Evolutionary conservation across 2,113 vertebrate genomes (phyloP).

Genomic region (Kryptolebias marmoratus): DNA sequence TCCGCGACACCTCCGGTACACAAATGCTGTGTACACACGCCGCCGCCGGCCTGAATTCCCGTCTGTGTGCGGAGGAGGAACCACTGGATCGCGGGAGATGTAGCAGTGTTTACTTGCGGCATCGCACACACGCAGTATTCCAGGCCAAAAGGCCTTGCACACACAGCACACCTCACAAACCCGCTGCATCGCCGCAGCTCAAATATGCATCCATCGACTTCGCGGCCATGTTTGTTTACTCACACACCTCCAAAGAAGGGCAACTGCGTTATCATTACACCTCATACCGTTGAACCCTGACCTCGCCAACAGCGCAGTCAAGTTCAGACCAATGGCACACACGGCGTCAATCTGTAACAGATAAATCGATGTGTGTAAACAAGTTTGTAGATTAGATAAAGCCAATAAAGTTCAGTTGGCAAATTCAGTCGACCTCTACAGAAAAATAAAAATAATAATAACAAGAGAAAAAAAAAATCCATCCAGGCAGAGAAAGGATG

Average conservation of each 20-base stretch:
- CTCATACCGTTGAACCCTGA: slow-evolving; percentile 26
- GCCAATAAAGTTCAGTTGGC: not conserved
- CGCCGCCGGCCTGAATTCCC: slow-evolving; percentile 41
- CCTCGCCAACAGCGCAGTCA: slow-evolving; percentile 40
- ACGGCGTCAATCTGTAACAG: not conserved
- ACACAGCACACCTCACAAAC: not conserved
- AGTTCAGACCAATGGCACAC: slow-evolving; percentile 22
- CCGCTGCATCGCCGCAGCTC: not conserved
- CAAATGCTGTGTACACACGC: slow-evolving; percentile 17
- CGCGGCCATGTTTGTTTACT: slow-evolving; percentile 41
- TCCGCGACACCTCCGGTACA: slow-evolving; percentile 33
- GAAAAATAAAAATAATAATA: not conserved
- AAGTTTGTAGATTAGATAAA: slow-evolving; percentile 55
- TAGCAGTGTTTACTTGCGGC: slow-evolving; percentile 22
- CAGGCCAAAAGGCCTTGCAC: not conserved
- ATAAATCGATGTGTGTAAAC: slow-evolving; percentile 56
- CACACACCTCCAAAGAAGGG: not conserved
- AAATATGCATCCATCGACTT: not conserved
- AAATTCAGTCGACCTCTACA: not conserved
- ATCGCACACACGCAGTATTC: not conserved
- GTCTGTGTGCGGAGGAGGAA: slow-evolving; percentile 26
- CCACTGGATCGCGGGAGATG: slow-evolving; percentile 1
- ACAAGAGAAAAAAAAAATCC: not conserved
- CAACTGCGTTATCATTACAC: not conserved
- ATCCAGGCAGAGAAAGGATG: not conserved